Evolutionary conservation across 2,113 vertebrate genomes (phyloP), one percentile per base, ranked within the genome.

Genomic region (Rhea pennata): DNA sequence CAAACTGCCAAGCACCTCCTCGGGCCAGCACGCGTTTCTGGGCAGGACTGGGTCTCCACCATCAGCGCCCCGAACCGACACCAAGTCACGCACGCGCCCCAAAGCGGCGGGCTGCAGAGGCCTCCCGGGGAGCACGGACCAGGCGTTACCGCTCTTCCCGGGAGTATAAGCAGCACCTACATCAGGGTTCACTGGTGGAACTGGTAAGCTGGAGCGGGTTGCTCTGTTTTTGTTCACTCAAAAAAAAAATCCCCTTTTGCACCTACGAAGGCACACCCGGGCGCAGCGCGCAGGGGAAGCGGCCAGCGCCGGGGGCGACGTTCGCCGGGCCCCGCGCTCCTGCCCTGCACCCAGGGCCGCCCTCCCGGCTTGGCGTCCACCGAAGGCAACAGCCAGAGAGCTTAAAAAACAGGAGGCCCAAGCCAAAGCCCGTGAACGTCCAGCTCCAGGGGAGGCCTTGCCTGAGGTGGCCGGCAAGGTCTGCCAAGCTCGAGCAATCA

Each of bases 1-100:
- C 39, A 39, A 10, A 0, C 1, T 1, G 5, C 8, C 46, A 27
- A 65, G 40, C 50, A 42, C 1, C 0, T 36, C 56, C 53, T 5
- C 6, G 31, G 61, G 83, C 44, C 27, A 27, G 53, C 70, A 56
- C 16, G 4, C 21, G 22, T 16, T 27, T 40, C 53, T 2, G 10
- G 36, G 42, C 31, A 10, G 26, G 8, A 8, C 2, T 12, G 29
- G 21, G 78, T 36, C 48, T 59, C 73, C 40, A 9, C 2, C 7
- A 2, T 6, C 21, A 50, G 13, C 6, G 7, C 75, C 66, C 62
- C 12, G 20, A 84, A 23, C 2, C 5, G 16, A 46, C 54, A 58
- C 13, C 73, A 39, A 66, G 36, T 17, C 1, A 26, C 40, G 14
- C 15, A 8, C 19, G 29, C 31, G n/a, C 44, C 39, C 67, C 36